These are phyloP conservation scores for Megathymus violae DNA, from an alignment of 1,140 invertebrate genomes.

Conservation along the genomic window DNA sequence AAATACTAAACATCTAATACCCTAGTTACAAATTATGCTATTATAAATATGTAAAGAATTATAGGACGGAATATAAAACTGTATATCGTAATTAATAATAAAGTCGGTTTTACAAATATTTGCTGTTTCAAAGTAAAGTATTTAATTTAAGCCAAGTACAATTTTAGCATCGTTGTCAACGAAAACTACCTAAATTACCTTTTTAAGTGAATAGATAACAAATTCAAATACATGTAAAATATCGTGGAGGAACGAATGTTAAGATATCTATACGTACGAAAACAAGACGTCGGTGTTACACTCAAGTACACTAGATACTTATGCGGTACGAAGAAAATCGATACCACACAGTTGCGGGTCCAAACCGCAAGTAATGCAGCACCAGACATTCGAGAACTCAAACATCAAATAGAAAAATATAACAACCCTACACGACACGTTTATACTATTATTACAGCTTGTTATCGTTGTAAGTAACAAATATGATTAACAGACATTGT, in stretches of 20 bases:
- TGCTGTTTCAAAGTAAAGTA: too few relatives aligned
- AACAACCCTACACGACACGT: constrained; percentile 11
- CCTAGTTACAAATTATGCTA: too few relatives aligned
- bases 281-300: constrained; percentile 22
- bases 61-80: too few relatives aligned
- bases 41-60: too few relatives aligned
- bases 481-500: too few relatives aligned
- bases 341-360: constrained; percentile 59
- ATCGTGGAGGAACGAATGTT: not conserved
- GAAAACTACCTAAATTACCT: too few relatives aligned
- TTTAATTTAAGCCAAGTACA: too few relatives aligned
- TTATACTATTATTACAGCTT: not conserved
- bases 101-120: too few relatives aligned
- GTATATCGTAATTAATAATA: too few relatives aligned
- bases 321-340: constrained; percentile 59
- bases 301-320: constrained; percentile 27
- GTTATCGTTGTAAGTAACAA: constrained; percentile 8
- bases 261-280: constrained; percentile 4
- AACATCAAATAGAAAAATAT: constrained; percentile 27
- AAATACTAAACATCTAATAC: too few relatives aligned
- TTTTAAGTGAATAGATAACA: constrained; percentile 6
- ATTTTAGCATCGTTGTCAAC: too few relatives aligned
- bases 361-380: constrained; percentile 60
- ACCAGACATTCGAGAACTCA: constrained; percentile 45
- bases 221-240: constrained; percentile 10